Evolutionary conservation across 2,113 vertebrate genomes (phyloP).

Genomic region (Dolichotis patagonum): DNA sequence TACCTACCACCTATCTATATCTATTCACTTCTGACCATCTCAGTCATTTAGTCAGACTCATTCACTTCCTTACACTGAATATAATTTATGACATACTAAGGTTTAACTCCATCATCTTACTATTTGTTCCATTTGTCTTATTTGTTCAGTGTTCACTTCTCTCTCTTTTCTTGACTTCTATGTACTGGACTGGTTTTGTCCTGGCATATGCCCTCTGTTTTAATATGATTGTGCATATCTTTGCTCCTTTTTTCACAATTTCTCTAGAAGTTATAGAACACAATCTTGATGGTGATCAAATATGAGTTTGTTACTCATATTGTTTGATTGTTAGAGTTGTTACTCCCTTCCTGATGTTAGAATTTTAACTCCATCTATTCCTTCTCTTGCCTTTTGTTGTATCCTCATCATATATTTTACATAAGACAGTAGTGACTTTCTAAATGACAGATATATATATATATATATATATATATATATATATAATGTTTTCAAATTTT

Average conservation of each 20-base stretch:
- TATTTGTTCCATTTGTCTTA: neutral
- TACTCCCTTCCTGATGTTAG: neutral
- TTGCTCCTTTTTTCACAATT: neutral
- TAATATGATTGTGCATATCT: neutral
- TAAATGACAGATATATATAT: neutral
- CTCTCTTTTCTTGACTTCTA: neutral
- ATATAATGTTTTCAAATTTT: conserved; percentile 18
- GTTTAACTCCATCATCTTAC: neutral
- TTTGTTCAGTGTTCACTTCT: neutral
- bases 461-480: neutral
- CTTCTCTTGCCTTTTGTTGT: neutral
- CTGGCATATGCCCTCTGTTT: neutral
- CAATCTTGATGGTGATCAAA: neutral
- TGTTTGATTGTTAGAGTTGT: too few relatives aligned
- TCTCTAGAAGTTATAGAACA: neutral
- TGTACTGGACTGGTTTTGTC: neutral
- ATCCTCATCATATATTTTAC: neutral
- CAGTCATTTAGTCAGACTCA: neutral
- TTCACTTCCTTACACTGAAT: neutral
- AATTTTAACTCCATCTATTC: neutral
- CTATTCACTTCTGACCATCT: neutral
- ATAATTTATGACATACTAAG: neutral
- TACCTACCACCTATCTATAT: too few relatives aligned
- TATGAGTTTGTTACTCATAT: too few relatives aligned
- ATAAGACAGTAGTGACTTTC: neutral